Conservation (phyloP, 2,888 invertebrate species). For the Torymus texanus region DNA sequence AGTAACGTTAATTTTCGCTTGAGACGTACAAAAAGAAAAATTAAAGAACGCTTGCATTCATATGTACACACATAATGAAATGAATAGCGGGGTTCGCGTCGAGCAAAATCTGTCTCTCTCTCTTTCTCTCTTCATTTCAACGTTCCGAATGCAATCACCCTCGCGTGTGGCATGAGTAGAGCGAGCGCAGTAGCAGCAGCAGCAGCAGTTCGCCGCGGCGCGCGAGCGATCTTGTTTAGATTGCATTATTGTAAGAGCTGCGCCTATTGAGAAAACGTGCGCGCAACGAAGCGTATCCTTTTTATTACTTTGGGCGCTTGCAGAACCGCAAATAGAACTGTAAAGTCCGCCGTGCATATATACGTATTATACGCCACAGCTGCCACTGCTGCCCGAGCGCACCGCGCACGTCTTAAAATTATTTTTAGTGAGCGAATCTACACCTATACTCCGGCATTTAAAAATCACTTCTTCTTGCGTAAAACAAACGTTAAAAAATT, state of each 20-base stretch:
- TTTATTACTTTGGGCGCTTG: constrained; percentile 45
- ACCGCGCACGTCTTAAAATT: background rate
- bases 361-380: constrained; percentile 10
- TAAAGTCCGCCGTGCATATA: constrained; percentile 3
- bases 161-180: background rate
- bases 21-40: background rate
- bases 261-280: constrained; percentile 43
- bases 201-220: background rate
- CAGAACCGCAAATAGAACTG: constrained; percentile 47
- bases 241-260: constrained; percentile 51
- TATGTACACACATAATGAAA: constrained; percentile 21
- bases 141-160: constrained; percentile 38
- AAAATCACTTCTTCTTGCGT: background rate
- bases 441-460: no score
- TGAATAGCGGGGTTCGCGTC: background rate
- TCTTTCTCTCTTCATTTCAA: constrained; percentile 17
- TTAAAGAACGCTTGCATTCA: background rate
- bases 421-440: background rate
- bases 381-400: constrained; percentile 37
- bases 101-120: background rate
- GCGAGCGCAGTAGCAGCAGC: no score
- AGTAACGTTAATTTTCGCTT: no score
- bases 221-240: constrained; percentile 53
- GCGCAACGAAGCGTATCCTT: constrained; percentile 46
- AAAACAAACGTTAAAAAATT: background rate